Conservation (phyloP, 2,888 invertebrate species). For the Drosophila ezoana region DNA sequence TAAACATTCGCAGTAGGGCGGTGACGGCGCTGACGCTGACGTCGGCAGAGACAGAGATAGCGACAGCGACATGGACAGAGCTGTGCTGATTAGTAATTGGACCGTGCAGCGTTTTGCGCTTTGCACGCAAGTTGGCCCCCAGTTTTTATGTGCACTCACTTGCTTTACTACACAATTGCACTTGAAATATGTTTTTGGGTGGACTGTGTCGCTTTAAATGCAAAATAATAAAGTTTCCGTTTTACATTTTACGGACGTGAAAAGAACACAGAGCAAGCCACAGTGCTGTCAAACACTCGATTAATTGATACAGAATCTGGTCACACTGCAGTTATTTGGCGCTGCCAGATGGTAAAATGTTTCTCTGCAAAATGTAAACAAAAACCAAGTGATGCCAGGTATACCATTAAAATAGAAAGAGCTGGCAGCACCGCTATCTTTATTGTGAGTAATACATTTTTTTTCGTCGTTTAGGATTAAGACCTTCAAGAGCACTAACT, state of each 20-base stretch:
- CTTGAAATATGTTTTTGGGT: conserved; percentile 50
- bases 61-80: too few species aligned
- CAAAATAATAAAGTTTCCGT: conserved; percentile 65
- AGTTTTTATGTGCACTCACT: conserved; percentile 57
- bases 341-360: conserved; percentile 27
- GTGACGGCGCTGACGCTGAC: conserved; percentile 65
- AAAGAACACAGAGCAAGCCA: conserved; percentile 53
- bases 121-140: not conserved
- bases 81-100: conserved; percentile 40
- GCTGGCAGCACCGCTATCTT: conserved; percentile 43
- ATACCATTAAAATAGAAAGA: conserved; percentile 6
- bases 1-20: conserved; percentile 74
- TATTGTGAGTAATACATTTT: conserved; percentile 72
- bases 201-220: conserved; percentile 54
- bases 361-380: conserved; percentile 56
- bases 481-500: conserved; percentile 18
- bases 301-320: conserved; percentile 8
- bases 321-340: conserved; percentile 8
- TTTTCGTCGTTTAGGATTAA: conserved; percentile 47
- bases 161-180: conserved; percentile 59
- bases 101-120: conserved; percentile 6
- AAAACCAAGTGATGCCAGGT: conserved; percentile 13
- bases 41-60: conserved; percentile 41
- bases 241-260: conserved; percentile 73
- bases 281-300: conserved; percentile 41